Conservation (phyloP, 1,140 invertebrate species). For the Drosophila funebris region DNA sequence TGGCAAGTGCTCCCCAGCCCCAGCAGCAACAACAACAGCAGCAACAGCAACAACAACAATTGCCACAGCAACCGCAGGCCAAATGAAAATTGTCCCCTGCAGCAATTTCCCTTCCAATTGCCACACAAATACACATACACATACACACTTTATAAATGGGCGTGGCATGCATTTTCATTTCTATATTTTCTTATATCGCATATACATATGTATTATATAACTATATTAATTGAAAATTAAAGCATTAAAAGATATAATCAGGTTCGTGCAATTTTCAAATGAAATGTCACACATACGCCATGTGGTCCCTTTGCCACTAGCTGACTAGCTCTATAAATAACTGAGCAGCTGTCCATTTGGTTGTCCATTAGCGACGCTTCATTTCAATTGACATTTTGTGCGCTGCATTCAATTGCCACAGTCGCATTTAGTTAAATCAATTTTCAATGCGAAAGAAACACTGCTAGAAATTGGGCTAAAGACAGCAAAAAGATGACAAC, state of each 20-base stretch:
- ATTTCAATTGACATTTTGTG: constrained; percentile 72
- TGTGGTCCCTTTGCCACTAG: constrained; percentile 33
- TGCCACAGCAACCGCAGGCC: constrained; percentile 10
- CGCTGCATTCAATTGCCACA: constrained; percentile 37
- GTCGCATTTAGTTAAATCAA: constrained; percentile 35
- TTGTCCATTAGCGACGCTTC: constrained; percentile 68
- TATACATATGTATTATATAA: not conserved
- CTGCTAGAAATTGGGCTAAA: not conserved
- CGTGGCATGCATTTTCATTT: constrained; percentile 36
- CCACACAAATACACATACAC: not conserved
- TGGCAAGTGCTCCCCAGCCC: constrained; percentile 28
- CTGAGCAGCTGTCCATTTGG: constrained; percentile 53
- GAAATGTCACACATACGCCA: constrained; percentile 34
- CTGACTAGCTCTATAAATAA: constrained; percentile 12
- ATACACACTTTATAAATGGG: not conserved
- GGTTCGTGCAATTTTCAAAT: constrained; percentile 29
- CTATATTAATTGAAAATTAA: not conserved
- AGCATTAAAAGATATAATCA: no score
- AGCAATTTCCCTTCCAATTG: constrained; percentile 17
- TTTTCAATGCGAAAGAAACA: constrained; percentile 11
- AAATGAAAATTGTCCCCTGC: constrained; percentile 45
- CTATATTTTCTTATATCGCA: constrained; percentile 19
- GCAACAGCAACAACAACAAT: not conserved
- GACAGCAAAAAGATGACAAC: no score
- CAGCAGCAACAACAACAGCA: not conserved